phyloP scores from a whole-genome alignment of 2,888 invertebrate species.

The Pomacea canaliculata region DNA sequence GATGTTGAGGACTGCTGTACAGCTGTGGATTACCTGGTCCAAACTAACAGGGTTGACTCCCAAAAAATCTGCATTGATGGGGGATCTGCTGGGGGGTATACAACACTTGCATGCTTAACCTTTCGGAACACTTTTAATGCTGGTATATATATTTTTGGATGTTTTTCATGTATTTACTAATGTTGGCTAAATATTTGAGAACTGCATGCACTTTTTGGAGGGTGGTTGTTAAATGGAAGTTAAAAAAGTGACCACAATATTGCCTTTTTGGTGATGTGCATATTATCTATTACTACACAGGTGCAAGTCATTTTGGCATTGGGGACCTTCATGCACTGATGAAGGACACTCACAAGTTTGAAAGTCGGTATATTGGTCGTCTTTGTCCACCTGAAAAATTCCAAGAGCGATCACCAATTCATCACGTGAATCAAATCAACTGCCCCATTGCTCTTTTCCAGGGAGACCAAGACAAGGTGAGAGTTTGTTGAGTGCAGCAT shows the following conservation, averaged over 20 bases:
- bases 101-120: conserved; percentile 66
- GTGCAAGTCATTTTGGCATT: conserved; percentile 70
- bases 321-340: conserved; percentile 68
- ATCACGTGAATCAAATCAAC: conserved; percentile 64
- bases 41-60: conserved; percentile 58
- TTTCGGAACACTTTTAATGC: conserved; percentile 68
- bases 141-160: conserved; percentile 42
- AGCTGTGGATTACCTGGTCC: conserved; percentile 64
- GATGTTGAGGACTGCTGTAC: conserved; percentile 70
- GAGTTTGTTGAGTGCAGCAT: not conserved
- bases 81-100: conserved; percentile 69
- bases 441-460: conserved; percentile 70
- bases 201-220: too few relatives aligned
- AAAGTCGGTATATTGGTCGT: conserved; percentile 67
- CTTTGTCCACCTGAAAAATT: conserved; percentile 56
- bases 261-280: too few relatives aligned
- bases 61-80: conserved; percentile 69
- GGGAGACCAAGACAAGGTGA: conserved; percentile 69
- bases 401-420: conserved; percentile 65
- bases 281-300: conserved; percentile 33
- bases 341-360: conserved; percentile 71
- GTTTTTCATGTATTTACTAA: not conserved
- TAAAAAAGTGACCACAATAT: too few relatives aligned
- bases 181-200: not conserved
- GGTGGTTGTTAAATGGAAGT: too few relatives aligned